Percentiles rank a stretch among this genome's conserved stretches.
phyloP scores from a whole-genome alignment of 2,113 vertebrate species.

The Scytalopus superciliaris region DNA sequence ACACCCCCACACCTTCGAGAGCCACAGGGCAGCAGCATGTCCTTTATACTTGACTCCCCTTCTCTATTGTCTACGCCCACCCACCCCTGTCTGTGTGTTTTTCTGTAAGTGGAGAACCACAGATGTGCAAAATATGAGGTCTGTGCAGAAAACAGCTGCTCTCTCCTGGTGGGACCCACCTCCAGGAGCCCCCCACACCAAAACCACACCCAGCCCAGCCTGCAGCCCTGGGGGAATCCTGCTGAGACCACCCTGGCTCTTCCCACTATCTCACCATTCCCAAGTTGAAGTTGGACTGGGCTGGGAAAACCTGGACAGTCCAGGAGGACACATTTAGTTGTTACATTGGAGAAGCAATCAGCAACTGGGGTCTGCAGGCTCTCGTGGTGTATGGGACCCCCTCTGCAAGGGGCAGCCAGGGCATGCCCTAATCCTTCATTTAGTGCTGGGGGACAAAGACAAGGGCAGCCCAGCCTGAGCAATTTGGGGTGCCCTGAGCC shows the following conservation, averaged over 20 bases:
- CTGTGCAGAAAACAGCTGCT: neutral
- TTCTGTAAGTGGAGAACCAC: accelerated
- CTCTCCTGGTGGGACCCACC: neutral
- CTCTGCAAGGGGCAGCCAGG: accelerated
- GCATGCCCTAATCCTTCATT: neutral
- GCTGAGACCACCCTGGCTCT: neutral
- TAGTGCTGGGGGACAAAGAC: accelerated
- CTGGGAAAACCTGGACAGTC: neutral
- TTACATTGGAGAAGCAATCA: neutral
- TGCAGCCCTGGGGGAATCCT: neutral
- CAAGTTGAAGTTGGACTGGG: accelerated
- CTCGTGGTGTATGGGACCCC: accelerated
- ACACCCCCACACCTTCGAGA: neutral
- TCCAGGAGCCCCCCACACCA: accelerated
- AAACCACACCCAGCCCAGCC: neutral
- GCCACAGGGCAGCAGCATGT: accelerated
- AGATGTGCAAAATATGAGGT: neutral
- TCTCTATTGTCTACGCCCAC: accelerated
- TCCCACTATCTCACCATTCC: neutral
- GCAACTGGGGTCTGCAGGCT: neutral
- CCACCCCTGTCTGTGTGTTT: accelerated
- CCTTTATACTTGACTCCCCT: neutral
- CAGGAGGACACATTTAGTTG: neutral
- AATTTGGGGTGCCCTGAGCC: neutral
- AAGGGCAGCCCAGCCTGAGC: neutral